Evolutionary conservation across 2,888 invertebrate species (phyloP).

Genomic region (Magallana nippona): DNA sequence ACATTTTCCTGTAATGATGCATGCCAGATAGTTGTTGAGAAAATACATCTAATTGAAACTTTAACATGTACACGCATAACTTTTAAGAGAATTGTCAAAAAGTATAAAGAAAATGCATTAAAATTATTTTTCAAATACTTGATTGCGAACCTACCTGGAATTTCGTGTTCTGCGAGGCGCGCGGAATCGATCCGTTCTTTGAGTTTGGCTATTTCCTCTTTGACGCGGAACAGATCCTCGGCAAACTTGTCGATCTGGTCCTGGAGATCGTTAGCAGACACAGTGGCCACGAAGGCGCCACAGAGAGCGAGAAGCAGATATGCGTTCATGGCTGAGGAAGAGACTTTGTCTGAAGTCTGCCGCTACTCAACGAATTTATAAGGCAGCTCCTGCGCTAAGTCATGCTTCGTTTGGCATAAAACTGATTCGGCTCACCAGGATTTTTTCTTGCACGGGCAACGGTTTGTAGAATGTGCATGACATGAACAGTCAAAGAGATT

Average conservation of each 20-base stretch:
- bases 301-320: background rate
- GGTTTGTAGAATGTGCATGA: background rate
- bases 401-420: background rate
- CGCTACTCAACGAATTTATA: background rate
- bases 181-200: background rate
- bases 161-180: background rate
- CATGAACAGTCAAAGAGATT: no score
- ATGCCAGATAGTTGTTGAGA: no score
- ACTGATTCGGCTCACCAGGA: background rate
- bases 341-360: background rate
- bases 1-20: no score
- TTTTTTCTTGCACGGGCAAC: background rate
- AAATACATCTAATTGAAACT: no score
- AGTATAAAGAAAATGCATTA: background rate
- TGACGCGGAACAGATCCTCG: background rate
- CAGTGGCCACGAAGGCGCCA: background rate
- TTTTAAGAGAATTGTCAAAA: background rate
- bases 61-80: no score
- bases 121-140: background rate
- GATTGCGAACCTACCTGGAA: background rate
- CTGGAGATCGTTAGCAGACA: conserved; percentile 15
- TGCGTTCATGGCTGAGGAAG: background rate
- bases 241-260: conserved; percentile 7
- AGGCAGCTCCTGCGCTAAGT: background rate
- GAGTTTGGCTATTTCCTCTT: conserved; percentile 3